Percentiles rank a stretch among this genome's conserved stretches.
These are phyloP conservation scores for Pocillopora verrucosa DNA, from an alignment of 64 coral and sea anemone species.

Conservation along the genomic window DNA sequence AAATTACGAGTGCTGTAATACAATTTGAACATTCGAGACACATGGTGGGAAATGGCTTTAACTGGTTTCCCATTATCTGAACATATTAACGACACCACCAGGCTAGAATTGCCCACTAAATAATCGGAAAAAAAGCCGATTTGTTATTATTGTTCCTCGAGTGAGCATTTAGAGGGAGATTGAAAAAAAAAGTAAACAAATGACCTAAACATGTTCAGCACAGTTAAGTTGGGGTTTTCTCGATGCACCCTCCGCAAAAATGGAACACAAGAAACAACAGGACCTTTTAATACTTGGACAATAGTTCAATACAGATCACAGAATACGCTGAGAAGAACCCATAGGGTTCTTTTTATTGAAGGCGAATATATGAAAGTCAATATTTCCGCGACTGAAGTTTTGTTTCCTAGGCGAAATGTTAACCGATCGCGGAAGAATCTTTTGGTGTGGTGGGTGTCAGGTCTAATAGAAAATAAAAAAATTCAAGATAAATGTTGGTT, in stretches of 20 bases:
- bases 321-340: neutral
- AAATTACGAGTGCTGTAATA: conserved; percentile 24
- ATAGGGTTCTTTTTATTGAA: conserved; percentile 16
- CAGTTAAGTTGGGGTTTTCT: neutral
- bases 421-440: conserved; percentile 48
- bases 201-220: neutral
- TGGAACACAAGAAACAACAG: neutral
- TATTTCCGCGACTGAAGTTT: neutral
- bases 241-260: neutral
- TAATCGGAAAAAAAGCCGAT: neutral
- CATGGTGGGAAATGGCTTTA: conserved; percentile 48
- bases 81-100: conserved; percentile 22
- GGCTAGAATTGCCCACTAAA: conserved; percentile 27
- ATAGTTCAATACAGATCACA: conserved; percentile 1
- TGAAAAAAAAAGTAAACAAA: conserved; percentile 8
- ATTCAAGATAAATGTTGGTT: neutral
- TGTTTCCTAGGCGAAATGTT: conserved; percentile 35
- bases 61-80: conserved; percentile 30
- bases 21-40: conserved; percentile 32
- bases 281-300: neutral
- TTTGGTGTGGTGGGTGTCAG: neutral
- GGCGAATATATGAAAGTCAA: conserved; percentile 3
- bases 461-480: neutral
- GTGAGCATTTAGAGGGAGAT: neutral
- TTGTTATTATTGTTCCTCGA: neutral